These are phyloP conservation scores for Rhagophthalmus giganteus DNA, from an alignment of 2,888 invertebrate genomes.

Conservation along the genomic window DNA sequence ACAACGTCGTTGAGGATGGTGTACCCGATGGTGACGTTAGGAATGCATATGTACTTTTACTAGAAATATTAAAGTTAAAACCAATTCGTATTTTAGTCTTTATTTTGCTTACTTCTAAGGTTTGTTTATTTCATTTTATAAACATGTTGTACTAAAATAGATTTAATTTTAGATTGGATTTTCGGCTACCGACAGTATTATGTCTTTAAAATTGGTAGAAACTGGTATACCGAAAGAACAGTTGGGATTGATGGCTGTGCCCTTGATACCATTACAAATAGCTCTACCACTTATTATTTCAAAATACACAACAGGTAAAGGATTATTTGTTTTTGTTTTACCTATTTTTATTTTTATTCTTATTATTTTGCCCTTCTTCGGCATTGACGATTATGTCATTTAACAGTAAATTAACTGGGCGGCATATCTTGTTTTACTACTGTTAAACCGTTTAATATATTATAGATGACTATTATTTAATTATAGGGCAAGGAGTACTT, in stretches of 20 bases:
- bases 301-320: conserved; percentile 53
- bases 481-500: not conserved
- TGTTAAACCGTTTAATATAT: no score
- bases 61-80: conserved; percentile 80
- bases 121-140: conserved; percentile 50
- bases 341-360: not conserved
- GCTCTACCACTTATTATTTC: conserved; percentile 85
- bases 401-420: no score
- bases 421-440: no score
- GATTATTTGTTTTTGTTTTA: not conserved
- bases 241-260: conserved; percentile 88
- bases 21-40: conserved; percentile 58
- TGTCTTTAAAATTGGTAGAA: conserved; percentile 92
- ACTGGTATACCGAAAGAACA: conserved; percentile 95
- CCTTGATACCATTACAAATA: conserved; percentile 89
- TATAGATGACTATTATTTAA: not conserved
- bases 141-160: not conserved
- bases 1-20: conserved; percentile 52
- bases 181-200: conserved; percentile 93
- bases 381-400: not conserved
- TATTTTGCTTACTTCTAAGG: conserved; percentile 89
- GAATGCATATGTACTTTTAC: conserved; percentile 81
- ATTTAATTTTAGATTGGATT: conserved; percentile 75
- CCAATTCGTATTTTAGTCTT: conserved; percentile 77
- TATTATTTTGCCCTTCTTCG: not conserved